Percentiles rank a stretch among this genome's conserved stretches.
These are phyloP conservation scores for Larimichthys polyactis DNA, from an alignment of 2,113 vertebrate genomes.

Conservation along the genomic window DNA sequence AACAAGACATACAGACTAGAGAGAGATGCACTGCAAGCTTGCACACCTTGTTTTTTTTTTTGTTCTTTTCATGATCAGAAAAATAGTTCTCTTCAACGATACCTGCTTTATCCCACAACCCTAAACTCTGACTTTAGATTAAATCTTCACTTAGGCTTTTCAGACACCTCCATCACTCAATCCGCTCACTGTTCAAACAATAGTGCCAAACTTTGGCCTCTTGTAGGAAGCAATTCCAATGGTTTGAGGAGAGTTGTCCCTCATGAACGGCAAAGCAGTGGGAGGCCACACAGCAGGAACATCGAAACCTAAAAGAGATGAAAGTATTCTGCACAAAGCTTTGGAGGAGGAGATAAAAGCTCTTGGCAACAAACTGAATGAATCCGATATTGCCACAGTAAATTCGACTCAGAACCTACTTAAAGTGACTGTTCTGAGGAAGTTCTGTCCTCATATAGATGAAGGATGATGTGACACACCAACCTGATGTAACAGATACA, in stretches of 20 bases:
- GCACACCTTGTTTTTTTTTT: too few species aligned
- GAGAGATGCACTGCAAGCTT: too few species aligned
- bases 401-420: slow-evolving; percentile 14
- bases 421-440: not conserved
- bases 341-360: slow-evolving; percentile 29
- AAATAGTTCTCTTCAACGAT: too few species aligned
- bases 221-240: not conserved
- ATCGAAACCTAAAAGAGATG: slow-evolving; percentile 3
- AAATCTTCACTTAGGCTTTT: not conserved
- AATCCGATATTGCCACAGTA: slow-evolving; percentile 29
- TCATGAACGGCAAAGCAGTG: not conserved
- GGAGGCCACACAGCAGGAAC: slow-evolving; percentile 1
- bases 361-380: slow-evolving; percentile 27
- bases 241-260: slow-evolving; percentile 1
- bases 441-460: not conserved
- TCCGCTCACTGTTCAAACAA: not conserved
- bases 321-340: slow-evolving; percentile 28
- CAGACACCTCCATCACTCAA: not conserved
- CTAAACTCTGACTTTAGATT: not conserved
- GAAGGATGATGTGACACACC: not conserved
- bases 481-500: not conserved
- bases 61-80: too few species aligned
- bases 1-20: too few species aligned
- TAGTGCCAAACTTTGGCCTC: not conserved
- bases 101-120: too few species aligned